phyloP scores from a whole-genome alignment of 2,797 vertebrate genomes.

The Xiphorhynchus erythropygius region DNA sequence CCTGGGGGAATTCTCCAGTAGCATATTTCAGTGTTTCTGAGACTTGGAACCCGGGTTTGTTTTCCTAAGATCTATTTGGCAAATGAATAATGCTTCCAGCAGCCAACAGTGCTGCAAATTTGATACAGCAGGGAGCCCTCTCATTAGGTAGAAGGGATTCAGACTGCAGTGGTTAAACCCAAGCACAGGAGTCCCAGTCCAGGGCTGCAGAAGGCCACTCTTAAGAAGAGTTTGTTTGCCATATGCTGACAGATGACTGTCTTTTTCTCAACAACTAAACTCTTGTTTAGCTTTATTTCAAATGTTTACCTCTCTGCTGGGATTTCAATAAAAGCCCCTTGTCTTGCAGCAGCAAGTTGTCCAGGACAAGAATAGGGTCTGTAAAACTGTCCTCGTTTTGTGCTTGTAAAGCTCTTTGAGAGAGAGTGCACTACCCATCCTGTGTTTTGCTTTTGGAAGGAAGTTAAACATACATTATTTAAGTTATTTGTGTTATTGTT shows the following conservation, averaged over 20 bases:
- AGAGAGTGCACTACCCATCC: not conserved
- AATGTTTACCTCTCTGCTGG: constrained; percentile 59
- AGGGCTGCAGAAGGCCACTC: not conserved
- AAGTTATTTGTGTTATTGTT: constrained; percentile 38
- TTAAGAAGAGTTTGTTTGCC: not conserved
- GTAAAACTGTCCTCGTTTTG: constrained; percentile 8
- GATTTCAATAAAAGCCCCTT: constrained; percentile 57
- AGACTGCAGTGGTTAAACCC: not conserved
- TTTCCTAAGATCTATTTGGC: not conserved
- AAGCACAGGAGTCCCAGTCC: not conserved
- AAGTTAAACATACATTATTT: constrained; percentile 60
- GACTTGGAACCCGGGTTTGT: not conserved
- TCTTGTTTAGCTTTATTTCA: constrained; percentile 62
- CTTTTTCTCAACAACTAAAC: constrained; percentile 33
- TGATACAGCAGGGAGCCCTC: not conserved
- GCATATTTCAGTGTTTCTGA: not conserved
- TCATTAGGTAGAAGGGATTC: not conserved
- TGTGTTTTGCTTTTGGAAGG: constrained; percentile 65
- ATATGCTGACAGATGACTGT: constrained; percentile 38
- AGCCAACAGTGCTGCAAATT: not conserved
- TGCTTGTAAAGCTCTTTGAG: constrained; percentile 31
- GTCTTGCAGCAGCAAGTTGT: constrained; percentile 18
- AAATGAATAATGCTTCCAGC: not conserved
- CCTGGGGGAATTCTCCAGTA: not conserved
- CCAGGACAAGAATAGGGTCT: constrained; percentile 40